Percentiles rank a stretch among this genome's conserved stretches.
Evolutionary conservation across 2,113 vertebrate species (phyloP).

Genomic region (Proteles cristata): DNA sequence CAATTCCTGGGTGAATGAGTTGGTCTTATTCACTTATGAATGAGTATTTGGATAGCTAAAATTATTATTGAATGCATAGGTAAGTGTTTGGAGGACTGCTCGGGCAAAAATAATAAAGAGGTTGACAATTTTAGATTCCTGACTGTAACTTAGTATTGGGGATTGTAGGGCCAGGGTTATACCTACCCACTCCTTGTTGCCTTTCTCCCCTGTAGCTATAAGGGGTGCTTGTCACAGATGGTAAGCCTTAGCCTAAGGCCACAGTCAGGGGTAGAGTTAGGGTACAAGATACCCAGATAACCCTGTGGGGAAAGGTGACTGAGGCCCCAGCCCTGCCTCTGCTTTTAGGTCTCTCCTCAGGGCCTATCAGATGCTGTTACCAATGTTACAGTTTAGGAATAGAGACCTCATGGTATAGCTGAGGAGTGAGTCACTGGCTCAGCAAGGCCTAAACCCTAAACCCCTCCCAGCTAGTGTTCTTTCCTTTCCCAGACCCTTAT

Average conservation of each 20-base stretch:
- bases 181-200: neutral
- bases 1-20: constrained; percentile 18
- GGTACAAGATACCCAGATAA: neutral
- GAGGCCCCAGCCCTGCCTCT: neutral
- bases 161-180: neutral
- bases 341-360: neutral
- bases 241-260: neutral
- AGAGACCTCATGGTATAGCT: neutral
- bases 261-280: neutral
- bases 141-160: neutral
- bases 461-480: neutral
- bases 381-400: neutral
- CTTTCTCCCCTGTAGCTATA: neutral
- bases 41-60: constrained; percentile 12
- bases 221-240: neutral
- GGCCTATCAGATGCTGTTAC: neutral
- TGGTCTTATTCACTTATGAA: neutral
- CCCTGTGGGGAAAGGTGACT: neutral
- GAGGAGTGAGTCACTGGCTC: neutral
- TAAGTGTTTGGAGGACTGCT: neutral
- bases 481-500: neutral
- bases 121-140: neutral
- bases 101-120: constrained; percentile 33
- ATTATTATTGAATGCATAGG: neutral
- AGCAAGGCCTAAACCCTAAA: neutral